Conservation (phyloP, 2,797 vertebrate genomes). For the Pangasius mekongensis region DNA sequence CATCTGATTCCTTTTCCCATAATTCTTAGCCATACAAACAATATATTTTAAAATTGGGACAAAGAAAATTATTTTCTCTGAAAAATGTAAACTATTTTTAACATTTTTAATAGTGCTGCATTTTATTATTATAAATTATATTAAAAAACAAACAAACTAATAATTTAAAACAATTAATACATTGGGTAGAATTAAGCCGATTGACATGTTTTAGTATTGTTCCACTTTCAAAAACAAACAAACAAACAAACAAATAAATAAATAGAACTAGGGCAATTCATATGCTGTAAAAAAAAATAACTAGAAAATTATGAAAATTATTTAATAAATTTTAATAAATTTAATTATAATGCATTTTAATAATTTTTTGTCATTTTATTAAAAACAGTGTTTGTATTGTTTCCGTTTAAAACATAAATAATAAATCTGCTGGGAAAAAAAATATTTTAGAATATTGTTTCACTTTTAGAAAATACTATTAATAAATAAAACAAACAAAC, state of each 20-base stretch:
- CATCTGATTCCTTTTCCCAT: too few relatives aligned
- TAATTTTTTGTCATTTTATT: not conserved
- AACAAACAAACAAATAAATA: not conserved
- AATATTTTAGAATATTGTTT: not conserved
- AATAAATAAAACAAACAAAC: not conserved
- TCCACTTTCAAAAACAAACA: not conserved
- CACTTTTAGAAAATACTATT: not conserved
- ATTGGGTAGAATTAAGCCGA: not conserved
- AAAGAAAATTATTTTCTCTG: too few relatives aligned
- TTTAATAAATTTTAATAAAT: too few relatives aligned
- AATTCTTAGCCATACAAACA: too few relatives aligned
- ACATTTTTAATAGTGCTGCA: too few relatives aligned
- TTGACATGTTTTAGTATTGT: not conserved
- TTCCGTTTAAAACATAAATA: not conserved
- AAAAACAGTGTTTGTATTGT: not conserved
- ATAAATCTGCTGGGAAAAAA: not conserved
- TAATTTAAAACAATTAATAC: too few relatives aligned
- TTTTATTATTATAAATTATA: too few relatives aligned
- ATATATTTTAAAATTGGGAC: too few relatives aligned
- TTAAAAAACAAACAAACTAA: too few relatives aligned
- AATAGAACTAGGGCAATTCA: not conserved
- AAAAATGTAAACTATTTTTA: too few relatives aligned
- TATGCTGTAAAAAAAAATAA: not conserved
- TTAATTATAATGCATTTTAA: not conserved
- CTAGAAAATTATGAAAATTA: not conserved